Base-by-base conservation (phyloP, 2,797 vertebrate species). In the Galago senegalensis region DNA sequence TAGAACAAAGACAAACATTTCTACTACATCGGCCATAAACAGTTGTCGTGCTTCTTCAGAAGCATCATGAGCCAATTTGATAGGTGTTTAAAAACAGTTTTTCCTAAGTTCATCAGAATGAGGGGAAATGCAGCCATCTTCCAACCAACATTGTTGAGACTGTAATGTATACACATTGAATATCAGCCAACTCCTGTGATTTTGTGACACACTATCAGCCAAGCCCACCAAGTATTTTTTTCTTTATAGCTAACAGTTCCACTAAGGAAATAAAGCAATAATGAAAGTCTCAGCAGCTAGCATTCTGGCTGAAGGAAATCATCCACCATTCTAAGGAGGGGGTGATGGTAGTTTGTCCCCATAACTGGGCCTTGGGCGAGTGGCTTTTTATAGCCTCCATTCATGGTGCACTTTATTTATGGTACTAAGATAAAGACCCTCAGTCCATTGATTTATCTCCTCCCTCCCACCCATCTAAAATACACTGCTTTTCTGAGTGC, bases 401-500 rank as follows among this genome's bases (percentile, higher is more conserved):
- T 93, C 96, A 60, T 65, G 93, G 97, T 97, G 98, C 98, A 98
- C 98, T 98, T 98, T 98, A 98, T 95, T 97, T 98, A 97, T 97
- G 98, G 98, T 98, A 98, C 98, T 98, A 93, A 96, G 97, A 93
- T 94, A 97, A 92, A 91, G 96, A 97, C 96, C 89, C 88, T 98
- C 73, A 87, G 56, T 77, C 96, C 97, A 91, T 85, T 96, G 77
- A 77, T 27, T 89, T 34, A 9, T 58, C 81, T 96, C 81, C 81
- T 89, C 20, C 23, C 21, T 58, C 73, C 65, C 17, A 7, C 81
- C 20, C 49, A 72, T 75, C 87, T 46, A 34, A 96, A 91, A 89
- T 80, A 61, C 37, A 65, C 90, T 93, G 94, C 91, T 91, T 94
- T 95, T 91, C 92, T 72, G 90, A 95, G 58, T 80, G 87, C 89